Base-by-base conservation (phyloP, 92 coral and sea anemone genomes). In the Paramuricea clavata region DNA sequence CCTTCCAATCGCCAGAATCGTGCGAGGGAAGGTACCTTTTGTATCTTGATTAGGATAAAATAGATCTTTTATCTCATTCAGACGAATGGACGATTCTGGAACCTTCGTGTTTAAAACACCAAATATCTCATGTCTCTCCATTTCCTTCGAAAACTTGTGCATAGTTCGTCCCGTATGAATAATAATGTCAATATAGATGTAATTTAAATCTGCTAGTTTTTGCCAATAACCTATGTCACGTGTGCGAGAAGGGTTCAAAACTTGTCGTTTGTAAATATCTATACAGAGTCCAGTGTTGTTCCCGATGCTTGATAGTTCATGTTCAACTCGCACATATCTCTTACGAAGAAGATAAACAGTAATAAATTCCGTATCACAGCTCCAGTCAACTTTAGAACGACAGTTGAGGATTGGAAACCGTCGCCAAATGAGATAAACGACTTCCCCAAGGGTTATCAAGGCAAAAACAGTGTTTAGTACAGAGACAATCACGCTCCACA, bases 1-100 rank as follows among this genome's bases (percentile, higher is more conserved):
- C 36, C 94, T 82, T 16, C 92, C 92, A 50, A 91, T 36, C 6
- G 64, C 64, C 26, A 56, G 26, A 56, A 56, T 56, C 3, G 31
- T 60, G 33, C 68, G 68, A 60, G 68, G 68, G 5, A 60, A 3
- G 1, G n/a, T 22, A 9, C 68, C 31, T 26, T 27, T 60, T n/a
- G 30, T 60, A 60, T 60, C 68, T 21, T 21, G n/a, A 6, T 60
- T 60, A 8, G 68, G 68, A 60, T 60, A 26, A 72, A 91, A 72
- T 19, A 87, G 43, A 12, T 87, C 93, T 17, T 83, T 31, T 13
- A 65, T 69, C 19, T 81, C 75, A 13, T 81, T 47, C 13, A 90
- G 41, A 25, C 54, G 54, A 5, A 86, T 50, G 13, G 93, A 81
- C 9, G 42, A 32, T 23, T 50, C 19, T 15, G 86, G 85, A 50